phyloP scores from a whole-genome alignment of 2,113 vertebrate species.

The Pteruthius melanotis region DNA sequence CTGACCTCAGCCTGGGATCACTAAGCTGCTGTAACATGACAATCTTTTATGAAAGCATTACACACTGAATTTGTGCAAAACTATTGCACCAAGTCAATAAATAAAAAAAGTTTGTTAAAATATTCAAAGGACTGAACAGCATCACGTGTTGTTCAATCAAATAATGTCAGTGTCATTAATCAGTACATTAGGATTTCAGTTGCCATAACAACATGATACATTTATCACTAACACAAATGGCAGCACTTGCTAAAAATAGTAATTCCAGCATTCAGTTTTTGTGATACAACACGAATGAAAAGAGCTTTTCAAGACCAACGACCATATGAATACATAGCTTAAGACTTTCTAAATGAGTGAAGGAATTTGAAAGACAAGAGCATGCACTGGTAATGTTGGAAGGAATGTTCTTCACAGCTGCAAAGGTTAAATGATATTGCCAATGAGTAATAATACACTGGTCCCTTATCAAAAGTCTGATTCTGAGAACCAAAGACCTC shows the following conservation, averaged over 20 bases:
- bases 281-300: conserved; percentile 25
- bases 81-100: neutral
- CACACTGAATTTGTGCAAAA: neutral
- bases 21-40: neutral
- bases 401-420: neutral
- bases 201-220: conserved; percentile 70
- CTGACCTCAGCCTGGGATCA: neutral
- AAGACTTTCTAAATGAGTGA: neutral
- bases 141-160: conserved; percentile 49
- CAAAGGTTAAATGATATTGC: neutral
- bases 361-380: conserved; percentile 15
- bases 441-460: neutral
- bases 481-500: neutral
- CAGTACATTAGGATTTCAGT: conserved; percentile 63
- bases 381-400: neutral
- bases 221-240: conserved; percentile 65
- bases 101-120: conserved; percentile 30
- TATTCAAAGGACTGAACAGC: conserved; percentile 35
- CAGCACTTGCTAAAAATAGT: conserved; percentile 63
- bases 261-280: conserved; percentile 36
- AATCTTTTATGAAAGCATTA: neutral
- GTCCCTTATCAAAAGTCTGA: neutral
- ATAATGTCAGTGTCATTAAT: conserved; percentile 63
- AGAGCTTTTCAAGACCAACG: conserved; percentile 24
- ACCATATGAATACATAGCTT: neutral